Base-by-base conservation (phyloP, 2,888 invertebrate species). In the Parnassius orleans region DNA sequence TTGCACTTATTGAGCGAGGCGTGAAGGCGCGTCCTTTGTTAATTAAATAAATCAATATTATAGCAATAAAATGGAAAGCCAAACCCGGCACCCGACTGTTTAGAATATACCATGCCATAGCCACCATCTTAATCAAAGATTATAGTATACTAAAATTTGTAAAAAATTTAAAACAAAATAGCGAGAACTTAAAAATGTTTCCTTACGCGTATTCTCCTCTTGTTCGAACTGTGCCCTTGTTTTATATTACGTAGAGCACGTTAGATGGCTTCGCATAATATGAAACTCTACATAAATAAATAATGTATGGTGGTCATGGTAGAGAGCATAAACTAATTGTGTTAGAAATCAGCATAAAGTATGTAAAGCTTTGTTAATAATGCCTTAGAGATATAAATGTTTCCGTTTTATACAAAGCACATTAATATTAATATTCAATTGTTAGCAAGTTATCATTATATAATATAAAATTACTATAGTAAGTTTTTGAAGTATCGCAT, bases 261-360 rank as follows among this genome's bases (percentile, higher is more conserved):
- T 51, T 52, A 42, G 11, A 57, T n/a, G 61, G 52, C 47, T 61
- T 53, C 54, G 51, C 44, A 12, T 14, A 33, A 52, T 52, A 52
- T 12, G 52, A 41, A 41, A 60, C 5, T 33, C 12, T 57, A 12
- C 50, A 43, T 42, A 51, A 14, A 57, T 15, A 33, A 52, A 5
- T 3, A 33, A 33, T 33, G 33, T 33, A 7, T 33, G 33, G 33
- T 33, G 33, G 33, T 33, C 33, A 33, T 33, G 33, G 33, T 33
- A 33, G 33, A 1, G 33, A 33, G 33, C 33, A 33, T 33, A 33
- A 33, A 7, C 33, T 33, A 33, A 33, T 33, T 33, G 33, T 7
- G 33, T 33, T 33, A 33, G 7, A 33, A 33, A 33, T 33, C 33
- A 33, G 33, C 19, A 19, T 19, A 19, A 19, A 19, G 19, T 19